Evolutionary conservation across 1,140 invertebrate species (phyloP), one percentile per base, ranked within the genome.

Genomic region (Sesamia nonagrioides): DNA sequence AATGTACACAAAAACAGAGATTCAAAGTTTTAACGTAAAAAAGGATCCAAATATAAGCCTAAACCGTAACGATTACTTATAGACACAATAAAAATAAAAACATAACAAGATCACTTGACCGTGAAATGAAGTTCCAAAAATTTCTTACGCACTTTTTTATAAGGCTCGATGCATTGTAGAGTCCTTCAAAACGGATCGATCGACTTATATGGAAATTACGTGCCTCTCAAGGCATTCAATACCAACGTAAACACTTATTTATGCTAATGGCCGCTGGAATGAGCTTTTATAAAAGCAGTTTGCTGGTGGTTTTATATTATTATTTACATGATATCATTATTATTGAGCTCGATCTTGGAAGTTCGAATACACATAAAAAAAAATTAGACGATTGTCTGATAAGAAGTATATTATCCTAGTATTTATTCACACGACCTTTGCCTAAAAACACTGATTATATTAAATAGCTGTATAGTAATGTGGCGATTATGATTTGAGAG

Each of bases 221-320:
- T 54, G 68, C 68, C 68, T 54, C 9, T n/a, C n/a, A 71, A 71
- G 48, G 48, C 42, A 52, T 54, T 35, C 45, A 33, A 35, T 71
- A 52, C 37, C n/a, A 27, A 27, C 68, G 68, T 54, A 37, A 71
- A 71, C 68, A 54, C n/a, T 13, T 71, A 71, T 71, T 71, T 71
- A 71, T 71, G 68, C 15, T 71, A 71, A 71, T 71, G 4, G 48
- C 48, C 50, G 42, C 42, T 35, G 3, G n/a, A 71, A 52, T 21
- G 42, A 71, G 66, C 66, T 69, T 50, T 69, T 68, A 33, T 21
- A 50, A 35, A 11, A 45, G 42, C 21, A 5, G 40, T 42, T 66
- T n/a, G 8, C 68, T 54, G 6, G 9, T 21, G 37, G 42, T 4
- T 52, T 13, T 6, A 35, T 6, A 66, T 42, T 18, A 42, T 66